phyloP scores from a whole-genome alignment of 2,888 invertebrate genomes.

The Dasysyrphus tricinctus region DNA sequence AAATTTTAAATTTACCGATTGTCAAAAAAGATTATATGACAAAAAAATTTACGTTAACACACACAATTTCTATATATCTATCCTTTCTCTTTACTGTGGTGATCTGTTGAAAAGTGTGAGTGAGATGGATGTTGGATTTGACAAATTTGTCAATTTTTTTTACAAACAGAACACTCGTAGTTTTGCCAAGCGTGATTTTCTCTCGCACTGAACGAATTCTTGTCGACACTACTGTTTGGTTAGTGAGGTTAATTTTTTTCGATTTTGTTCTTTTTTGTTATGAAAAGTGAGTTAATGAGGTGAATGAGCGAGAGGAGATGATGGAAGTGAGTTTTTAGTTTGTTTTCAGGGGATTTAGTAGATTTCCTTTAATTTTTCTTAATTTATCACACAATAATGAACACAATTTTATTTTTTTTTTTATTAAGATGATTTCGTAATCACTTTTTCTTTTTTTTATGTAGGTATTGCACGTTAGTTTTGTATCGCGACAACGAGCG shows the following conservation, averaged over 20 bases:
- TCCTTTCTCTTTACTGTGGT: background rate
- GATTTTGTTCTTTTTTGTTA: slow-evolving; percentile 24
- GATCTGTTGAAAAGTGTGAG: slow-evolving; percentile 1
- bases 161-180: background rate
- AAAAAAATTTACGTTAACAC: slow-evolving; percentile 55
- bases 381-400: slow-evolving; percentile 72
- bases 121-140: slow-evolving; percentile 30
- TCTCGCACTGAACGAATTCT: slow-evolving; percentile 10
- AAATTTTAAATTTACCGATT: slow-evolving; percentile 79
- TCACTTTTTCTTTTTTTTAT: slow-evolving; percentile 41
- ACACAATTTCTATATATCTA: background rate
- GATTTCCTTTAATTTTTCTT: slow-evolving; percentile 48
- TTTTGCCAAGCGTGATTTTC: background rate
- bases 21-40: slow-evolving; percentile 53
- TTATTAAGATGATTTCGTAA: slow-evolving; percentile 64
- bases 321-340: slow-evolving; percentile 39
- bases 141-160: background rate
- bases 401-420: slow-evolving; percentile 65
- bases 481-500: slow-evolving; percentile 48
- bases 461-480: slow-evolving; percentile 57
- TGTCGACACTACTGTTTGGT: slow-evolving; percentile 58
- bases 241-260: slow-evolving; percentile 23
- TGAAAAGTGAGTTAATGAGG: slow-evolving; percentile 57
- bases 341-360: slow-evolving; percentile 48
- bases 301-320: slow-evolving; percentile 55